Evolutionary conservation across 2,797 vertebrate genomes (phyloP).

Genomic region (Liparis tanakae): DNA sequence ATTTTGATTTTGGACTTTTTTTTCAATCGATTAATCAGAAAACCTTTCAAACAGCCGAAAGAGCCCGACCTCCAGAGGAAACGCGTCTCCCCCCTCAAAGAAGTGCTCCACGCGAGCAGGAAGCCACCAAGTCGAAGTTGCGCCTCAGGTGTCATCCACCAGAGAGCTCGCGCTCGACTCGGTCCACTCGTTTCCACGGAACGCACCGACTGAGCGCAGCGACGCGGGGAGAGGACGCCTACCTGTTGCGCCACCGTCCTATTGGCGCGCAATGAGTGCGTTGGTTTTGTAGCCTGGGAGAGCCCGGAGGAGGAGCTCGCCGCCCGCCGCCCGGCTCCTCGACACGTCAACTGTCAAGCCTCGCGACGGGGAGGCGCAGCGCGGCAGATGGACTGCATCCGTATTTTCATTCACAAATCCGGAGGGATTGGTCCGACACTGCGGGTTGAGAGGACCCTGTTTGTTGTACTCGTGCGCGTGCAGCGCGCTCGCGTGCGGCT

Average conservation of each 20-base stretch:
- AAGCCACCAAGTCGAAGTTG: background rate
- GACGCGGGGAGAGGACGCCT: slow-evolving; percentile 52
- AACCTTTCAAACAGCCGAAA: background rate
- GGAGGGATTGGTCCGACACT: background rate
- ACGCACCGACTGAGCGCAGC: background rate
- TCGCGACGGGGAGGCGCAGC: background rate
- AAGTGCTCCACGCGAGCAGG: background rate
- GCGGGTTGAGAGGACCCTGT: background rate
- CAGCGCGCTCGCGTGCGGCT: background rate
- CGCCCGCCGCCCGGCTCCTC: background rate
- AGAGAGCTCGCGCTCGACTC: background rate
- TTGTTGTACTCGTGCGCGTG: too few species aligned
- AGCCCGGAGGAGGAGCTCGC: slow-evolving; percentile 32
- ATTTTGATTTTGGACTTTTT: background rate
- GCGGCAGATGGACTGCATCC: slow-evolving; percentile 27
- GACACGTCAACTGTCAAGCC: accelerated
- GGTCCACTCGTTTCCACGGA: slow-evolving; percentile 16
- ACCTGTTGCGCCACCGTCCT: slow-evolving; percentile 74
- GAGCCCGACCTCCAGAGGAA: background rate
- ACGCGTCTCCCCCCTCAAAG: background rate
- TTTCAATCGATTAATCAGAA: slow-evolving; percentile 20
- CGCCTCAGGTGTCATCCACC: background rate
- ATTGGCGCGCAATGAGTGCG: slow-evolving; percentile 43
- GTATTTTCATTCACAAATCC: slow-evolving; percentile 54
- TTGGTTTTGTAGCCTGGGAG: slow-evolving; percentile 11